Conservation (phyloP, 2,888 invertebrate genomes). For the Gymnocheta viridis region DNA sequence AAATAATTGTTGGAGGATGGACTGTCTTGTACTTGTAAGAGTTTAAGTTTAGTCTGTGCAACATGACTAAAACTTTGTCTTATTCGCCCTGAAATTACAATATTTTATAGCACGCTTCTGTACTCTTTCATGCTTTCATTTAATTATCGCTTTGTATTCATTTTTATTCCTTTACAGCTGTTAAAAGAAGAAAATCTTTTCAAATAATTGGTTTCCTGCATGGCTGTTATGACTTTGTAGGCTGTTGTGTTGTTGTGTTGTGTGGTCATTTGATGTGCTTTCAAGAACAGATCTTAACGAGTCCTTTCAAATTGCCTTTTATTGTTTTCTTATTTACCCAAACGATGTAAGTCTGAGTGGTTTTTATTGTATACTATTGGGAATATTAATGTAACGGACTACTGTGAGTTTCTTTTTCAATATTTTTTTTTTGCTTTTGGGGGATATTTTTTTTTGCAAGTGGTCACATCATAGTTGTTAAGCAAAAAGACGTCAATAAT, state of each 20-base stretch:
- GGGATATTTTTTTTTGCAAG: background rate
- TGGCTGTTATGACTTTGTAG: background rate
- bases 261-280: conserved; percentile 37
- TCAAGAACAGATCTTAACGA: conserved; percentile 47
- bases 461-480: conserved; percentile 17
- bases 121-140: background rate
- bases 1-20: no score
- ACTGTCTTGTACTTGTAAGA: no score
- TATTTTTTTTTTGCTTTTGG: no score
- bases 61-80: no score
- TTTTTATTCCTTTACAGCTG: background rate
- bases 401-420: no score
- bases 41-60: no score
- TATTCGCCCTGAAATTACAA: background rate
- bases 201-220: conserved; percentile 17
- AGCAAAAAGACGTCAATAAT: conserved; percentile 20
- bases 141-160: background rate
- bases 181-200: background rate
- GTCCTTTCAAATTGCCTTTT: conserved; percentile 35
- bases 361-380: background rate
- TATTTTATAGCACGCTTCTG: background rate
- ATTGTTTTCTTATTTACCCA: conserved; percentile 15
- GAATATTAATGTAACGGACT: background rate
- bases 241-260: conserved; percentile 22
- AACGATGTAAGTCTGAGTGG: background rate